Base-by-base conservation (phyloP, 2,113 vertebrate species). In the Scomber japonicus region DNA sequence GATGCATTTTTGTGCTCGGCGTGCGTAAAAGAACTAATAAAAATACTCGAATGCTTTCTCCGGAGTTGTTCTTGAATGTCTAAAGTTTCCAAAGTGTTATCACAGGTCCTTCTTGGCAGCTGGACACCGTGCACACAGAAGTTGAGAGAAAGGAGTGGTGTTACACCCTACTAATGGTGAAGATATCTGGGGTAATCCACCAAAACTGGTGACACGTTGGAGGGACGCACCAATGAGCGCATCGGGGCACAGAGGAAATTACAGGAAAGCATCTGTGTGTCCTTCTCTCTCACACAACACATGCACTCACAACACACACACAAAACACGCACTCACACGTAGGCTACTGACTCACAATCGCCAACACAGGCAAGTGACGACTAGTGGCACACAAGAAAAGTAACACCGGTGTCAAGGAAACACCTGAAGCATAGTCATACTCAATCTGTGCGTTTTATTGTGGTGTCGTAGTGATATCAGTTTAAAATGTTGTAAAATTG, bases 131-230 rank as follows among this genome's bases (percentile, higher is more conserved):
- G 79, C 51, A 60, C 77, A 50, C 45, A 60, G 69, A 74, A 78
- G 78, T 50, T 74, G 88, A 75, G 70, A 83, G 75, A 71, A 46
- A 78, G 54, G 84, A 90, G 63, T 80, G 83, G 70, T 79, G 89
- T 84, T 82, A 80, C 78, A 84, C 70, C 55, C 77, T 88, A 79
- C 71, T 79, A 86, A 71, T 81, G 90, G 75, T 88, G 65, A 81
- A 90, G 90, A 91, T 93, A 94, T 73, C 67, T 94, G 88, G 89
- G 92, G 88, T 95, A 95, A 95, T 95, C 95, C 90, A 93, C 80
- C 90, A 94, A 95, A 95, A 94, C 54, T 93, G 87, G 92, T 95
- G 94, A 95, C 94, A 94, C 94, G 90, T 84, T 93, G 81, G 85
- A 91, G 75, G 88, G 80, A 92, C 76, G 95, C 91, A 95, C 94